phyloP scores from a whole-genome alignment of 2,797 vertebrate genomes.

The Etheostoma perlongum region DNA sequence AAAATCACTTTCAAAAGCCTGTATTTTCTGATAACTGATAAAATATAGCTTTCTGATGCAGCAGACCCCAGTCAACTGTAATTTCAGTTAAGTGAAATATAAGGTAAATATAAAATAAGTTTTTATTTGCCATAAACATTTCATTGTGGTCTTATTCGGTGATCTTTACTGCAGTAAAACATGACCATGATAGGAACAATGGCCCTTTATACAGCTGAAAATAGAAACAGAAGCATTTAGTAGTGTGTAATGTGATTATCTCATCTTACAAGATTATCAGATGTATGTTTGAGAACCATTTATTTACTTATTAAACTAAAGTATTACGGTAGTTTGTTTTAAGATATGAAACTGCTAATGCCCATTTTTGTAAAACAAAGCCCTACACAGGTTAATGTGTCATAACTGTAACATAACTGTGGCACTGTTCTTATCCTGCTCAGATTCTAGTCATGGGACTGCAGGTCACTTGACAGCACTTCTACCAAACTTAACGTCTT shows the following conservation, averaged over 20 bases:
- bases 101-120: neutral
- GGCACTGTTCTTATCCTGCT: neutral
- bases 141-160: neutral
- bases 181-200: conserved; percentile 7
- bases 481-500: conserved; percentile 61
- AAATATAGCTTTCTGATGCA: neutral
- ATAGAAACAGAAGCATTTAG: neutral
- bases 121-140: neutral
- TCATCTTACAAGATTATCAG: conserved; percentile 5
- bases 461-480: conserved; percentile 70
- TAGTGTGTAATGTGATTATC: conserved; percentile 3
- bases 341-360: neutral
- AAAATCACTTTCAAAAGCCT: neutral
- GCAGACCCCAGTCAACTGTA: neutral
- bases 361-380: neutral
- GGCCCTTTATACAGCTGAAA: neutral
- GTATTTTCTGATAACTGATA: neutral
- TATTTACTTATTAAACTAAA: conserved; percentile 6
- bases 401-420: neutral
- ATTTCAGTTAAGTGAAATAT: neutral
- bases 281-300: neutral
- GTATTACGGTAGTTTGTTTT: neutral
- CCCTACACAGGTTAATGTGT: neutral
- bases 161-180: conserved; percentile 12
- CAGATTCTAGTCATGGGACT: conserved; percentile 69